Evolutionary conservation across 2,797 vertebrate genomes (phyloP).

Genomic region (Phaenicophaeus curvirostris): DNA sequence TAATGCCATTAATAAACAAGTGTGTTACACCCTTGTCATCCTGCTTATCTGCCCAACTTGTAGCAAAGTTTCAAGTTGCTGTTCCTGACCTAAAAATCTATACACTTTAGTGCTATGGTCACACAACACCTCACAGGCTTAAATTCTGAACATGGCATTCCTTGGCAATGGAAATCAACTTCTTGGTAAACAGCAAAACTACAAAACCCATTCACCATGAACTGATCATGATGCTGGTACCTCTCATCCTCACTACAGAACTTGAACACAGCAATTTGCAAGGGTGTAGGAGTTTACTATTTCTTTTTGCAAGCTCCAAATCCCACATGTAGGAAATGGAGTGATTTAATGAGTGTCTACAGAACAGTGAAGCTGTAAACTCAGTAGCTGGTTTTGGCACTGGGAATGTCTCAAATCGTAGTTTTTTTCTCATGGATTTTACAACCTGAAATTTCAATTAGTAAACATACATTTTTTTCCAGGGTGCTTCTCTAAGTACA

Average conservation of each 20-base stretch:
- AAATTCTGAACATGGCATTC: not conserved
- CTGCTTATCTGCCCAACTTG: not conserved
- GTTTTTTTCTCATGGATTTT: not conserved
- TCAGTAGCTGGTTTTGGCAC: not conserved
- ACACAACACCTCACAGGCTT: not conserved
- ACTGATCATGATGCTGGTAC: not conserved
- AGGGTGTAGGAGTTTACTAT: not conserved
- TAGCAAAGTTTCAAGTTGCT: not conserved
- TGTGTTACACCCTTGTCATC: not conserved
- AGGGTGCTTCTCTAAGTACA: not conserved
- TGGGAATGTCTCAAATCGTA: not conserved
- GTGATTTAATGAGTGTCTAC: not conserved
- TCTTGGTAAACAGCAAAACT: not conserved
- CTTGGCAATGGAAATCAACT: not conserved
- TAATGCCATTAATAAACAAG: not conserved
- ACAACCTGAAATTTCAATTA: not conserved
- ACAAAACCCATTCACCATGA: not conserved
- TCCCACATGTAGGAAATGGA: not conserved
- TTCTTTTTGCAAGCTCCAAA: not conserved
- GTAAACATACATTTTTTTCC: not conserved
- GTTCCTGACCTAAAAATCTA: not conserved
- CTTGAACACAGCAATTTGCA: not conserved
- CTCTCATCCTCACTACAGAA: not conserved
- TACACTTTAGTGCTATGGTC: not conserved
- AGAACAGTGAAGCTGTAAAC: not conserved